Evolutionary conservation across 2,888 invertebrate species (phyloP), one percentile per base, ranked within the genome.

Genomic region (Hypomecis punctinalis): DNA sequence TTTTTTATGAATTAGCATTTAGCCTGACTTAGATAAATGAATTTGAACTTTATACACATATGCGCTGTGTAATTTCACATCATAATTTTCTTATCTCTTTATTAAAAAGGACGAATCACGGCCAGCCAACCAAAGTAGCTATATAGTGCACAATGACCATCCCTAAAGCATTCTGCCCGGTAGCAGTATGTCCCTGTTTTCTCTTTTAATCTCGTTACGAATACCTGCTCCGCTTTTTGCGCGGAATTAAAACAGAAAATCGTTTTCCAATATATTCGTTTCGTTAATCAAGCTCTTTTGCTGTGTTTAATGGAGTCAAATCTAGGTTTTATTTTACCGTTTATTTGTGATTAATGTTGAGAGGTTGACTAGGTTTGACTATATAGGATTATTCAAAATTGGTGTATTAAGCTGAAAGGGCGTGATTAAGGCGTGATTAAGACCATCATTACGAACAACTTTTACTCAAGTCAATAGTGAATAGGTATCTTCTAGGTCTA

Each of bases 191-290:
- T 62, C 49, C 59, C 52, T 59, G 60, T 69, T 65, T 55, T 51
- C 58, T 67, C 61, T 46, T 61, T 69, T 64, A 68, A 68, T 71
- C 68, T 65, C 61, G 59, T 69, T 63, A 68, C 70, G 53, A 64
- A 66, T 63, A 67, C 66, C 63, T 61, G 63, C 13, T 45, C 49
- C 65, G 61, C 65, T 68, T 69, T 72, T 65, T 63, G 62, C 53
- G 61, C 56, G 39, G 64, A 70, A 70, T 72, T 67, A 70, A 56
- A 69, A 65, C 65, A 49, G 52, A 66, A 52, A 70, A 72, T 68
- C 67, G 69, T 70, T 70, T 72, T 68, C 70, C 71, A 54, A 72
- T 72, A 67, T 59, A 62, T 65, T 66, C 62, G 69, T 67, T 69
- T 70, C 68, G 67, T 70, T 72, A 70, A 68, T 68, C 62, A 69